Conservation (phyloP, 1,140 invertebrate genomes). For the Reticulitermes speratus region DNA sequence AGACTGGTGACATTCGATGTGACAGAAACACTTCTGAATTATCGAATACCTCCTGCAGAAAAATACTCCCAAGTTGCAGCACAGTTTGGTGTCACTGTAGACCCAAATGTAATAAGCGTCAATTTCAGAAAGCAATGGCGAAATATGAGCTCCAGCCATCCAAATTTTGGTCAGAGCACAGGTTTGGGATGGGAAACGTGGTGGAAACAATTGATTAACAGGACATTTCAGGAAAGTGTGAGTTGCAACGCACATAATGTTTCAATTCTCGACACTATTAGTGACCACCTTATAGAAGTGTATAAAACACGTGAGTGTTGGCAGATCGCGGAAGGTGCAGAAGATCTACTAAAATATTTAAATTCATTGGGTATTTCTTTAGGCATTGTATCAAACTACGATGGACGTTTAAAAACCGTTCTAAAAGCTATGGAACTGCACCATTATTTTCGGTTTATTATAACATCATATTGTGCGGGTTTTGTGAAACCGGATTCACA, state of each 20-base stretch:
- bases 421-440: slow-evolving; percentile 62
- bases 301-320: slow-evolving; percentile 71
- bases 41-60: slow-evolving; percentile 65
- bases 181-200: slow-evolving; percentile 74
- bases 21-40: slow-evolving; percentile 78
- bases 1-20: slow-evolving; percentile 83
- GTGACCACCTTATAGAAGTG: slow-evolving; percentile 58
- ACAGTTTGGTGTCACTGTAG: slow-evolving; percentile 64
- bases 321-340: slow-evolving; percentile 63
- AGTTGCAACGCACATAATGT: slow-evolving; percentile 40
- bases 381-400: slow-evolving; percentile 87
- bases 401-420: slow-evolving; percentile 71
- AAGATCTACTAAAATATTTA: slow-evolving; percentile 57
- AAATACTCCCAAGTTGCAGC: slow-evolving; percentile 70
- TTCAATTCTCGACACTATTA: slow-evolving; percentile 54
- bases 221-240: slow-evolving; percentile 60
- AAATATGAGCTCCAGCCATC: slow-evolving; percentile 63
- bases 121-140: slow-evolving; percentile 65
- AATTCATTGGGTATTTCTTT: slow-evolving; percentile 54
- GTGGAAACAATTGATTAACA: slow-evolving; percentile 77
- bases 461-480: slow-evolving; percentile 73
- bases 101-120: slow-evolving; percentile 56
- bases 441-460: slow-evolving; percentile 74
- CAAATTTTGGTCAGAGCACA: slow-evolving; percentile 72
- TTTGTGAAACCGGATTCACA: slow-evolving; percentile 69